phyloP scores from a whole-genome alignment of 1,140 invertebrate species.

The Cherax quadricarinatus region DNA sequence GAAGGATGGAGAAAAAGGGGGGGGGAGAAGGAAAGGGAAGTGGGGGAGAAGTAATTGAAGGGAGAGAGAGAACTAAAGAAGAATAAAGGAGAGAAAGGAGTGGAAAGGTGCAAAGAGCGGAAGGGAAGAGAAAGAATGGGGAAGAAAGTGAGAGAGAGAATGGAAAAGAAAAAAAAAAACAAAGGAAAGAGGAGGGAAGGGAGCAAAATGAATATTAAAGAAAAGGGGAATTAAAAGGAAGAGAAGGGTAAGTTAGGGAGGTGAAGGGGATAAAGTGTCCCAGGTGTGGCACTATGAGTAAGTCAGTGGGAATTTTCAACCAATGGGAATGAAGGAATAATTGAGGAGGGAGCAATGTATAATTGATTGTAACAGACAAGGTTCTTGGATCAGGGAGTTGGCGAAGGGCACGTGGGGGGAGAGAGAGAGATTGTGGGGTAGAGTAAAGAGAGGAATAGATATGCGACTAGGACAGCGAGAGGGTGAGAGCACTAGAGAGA shows the following conservation, averaged over 20 bases:
- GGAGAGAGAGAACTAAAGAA: background rate
- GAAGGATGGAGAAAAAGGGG: background rate
- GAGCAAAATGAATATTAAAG: background rate
- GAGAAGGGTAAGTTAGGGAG: background rate
- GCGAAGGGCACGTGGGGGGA: background rate
- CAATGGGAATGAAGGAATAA: background rate
- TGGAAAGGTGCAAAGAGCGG: background rate
- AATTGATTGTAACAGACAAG: constrained; percentile 14
- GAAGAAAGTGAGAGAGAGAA: background rate
- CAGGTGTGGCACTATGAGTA: background rate
- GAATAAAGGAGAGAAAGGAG: background rate
- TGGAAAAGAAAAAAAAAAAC: background rate
- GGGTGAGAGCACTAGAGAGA: too few relatives aligned
- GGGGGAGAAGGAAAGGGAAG: background rate
- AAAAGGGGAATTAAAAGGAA: background rate
- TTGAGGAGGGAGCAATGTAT: background rate
- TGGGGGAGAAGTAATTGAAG: background rate
- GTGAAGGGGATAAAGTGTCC: background rate
- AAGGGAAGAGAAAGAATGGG: background rate
- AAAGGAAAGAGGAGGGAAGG: background rate
- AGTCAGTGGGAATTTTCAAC: constrained; percentile 7
- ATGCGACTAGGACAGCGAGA: too few relatives aligned
- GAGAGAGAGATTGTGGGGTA: too few relatives aligned
- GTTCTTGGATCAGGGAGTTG: background rate
- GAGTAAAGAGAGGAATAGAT: too few relatives aligned